Conservation (phyloP, 2,888 invertebrate species). For the Noctuana brunneofusca region DNA sequence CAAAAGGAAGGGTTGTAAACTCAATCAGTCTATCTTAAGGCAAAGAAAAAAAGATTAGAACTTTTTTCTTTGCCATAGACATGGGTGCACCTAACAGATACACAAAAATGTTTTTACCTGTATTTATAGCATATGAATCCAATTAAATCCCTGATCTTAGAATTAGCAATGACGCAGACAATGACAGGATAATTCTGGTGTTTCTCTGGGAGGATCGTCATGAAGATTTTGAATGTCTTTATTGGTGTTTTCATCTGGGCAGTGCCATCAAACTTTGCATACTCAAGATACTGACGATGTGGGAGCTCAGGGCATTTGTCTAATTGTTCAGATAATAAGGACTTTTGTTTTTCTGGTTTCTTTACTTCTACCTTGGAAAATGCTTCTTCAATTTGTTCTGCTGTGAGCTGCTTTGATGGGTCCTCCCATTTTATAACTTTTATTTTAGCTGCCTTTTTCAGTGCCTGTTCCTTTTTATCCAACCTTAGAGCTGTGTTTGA, state of each 20-base stretch:
- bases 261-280: conserved; percentile 95
- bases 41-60: too few relatives aligned
- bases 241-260: conserved; percentile 90
- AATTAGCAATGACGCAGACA: conserved; percentile 90
- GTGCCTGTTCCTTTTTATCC: conserved; percentile 94
- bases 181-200: conserved; percentile 92
- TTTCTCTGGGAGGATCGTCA: conserved; percentile 92
- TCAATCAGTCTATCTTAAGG: too few relatives aligned
- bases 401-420: conserved; percentile 70
- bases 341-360: conserved; percentile 69
- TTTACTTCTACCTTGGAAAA: conserved; percentile 77
- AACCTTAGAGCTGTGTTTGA: conserved; percentile 94
- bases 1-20: too few relatives aligned
- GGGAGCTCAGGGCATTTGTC: conserved; percentile 89
- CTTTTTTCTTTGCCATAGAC: too few relatives aligned
- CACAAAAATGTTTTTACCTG: too few relatives aligned
- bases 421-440: conserved; percentile 89
- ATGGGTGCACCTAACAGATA: too few relatives aligned
- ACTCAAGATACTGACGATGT: conserved; percentile 94
- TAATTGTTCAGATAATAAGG: conserved; percentile 89
- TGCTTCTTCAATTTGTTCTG: conserved; percentile 83
- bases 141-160: conserved; percentile 94
- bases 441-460: conserved; percentile 89
- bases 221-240: conserved; percentile 94
- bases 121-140: conserved; percentile 96